These are phyloP conservation scores for Uria aalge DNA, from an alignment of 2,113 vertebrate genomes.

Conservation along the genomic window DNA sequence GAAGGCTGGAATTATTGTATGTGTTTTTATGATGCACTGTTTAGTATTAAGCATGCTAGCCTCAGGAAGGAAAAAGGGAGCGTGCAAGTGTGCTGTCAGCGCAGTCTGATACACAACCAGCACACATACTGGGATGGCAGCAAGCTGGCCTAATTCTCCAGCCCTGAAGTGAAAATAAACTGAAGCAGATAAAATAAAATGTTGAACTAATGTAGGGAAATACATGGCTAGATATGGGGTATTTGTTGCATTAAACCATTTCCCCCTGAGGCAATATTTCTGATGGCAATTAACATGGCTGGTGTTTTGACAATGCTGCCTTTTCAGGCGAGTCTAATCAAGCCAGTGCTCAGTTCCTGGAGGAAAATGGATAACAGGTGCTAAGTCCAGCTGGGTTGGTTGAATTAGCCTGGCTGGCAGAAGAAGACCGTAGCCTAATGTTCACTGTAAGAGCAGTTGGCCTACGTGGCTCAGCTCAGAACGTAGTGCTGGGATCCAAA, in stretches of 20 bases:
- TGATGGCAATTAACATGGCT: background rate
- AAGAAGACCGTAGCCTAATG: background rate
- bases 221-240: background rate
- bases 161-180: conserved; percentile 3
- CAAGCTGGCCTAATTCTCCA: background rate
- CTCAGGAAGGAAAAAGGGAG: background rate
- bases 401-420: background rate
- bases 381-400: background rate
- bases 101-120: background rate
- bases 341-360: background rate
- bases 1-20: background rate
- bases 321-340: background rate
- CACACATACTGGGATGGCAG: background rate
- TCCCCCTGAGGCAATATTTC: background rate
- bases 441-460: background rate
- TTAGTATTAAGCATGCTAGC: background rate
- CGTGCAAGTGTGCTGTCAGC: background rate
- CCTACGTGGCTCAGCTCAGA: background rate
- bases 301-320: background rate
- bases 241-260: background rate
- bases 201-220: background rate
- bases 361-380: conserved; percentile 25
- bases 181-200: background rate
- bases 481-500: background rate
- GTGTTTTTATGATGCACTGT: background rate